phyloP scores from a whole-genome alignment of 92 coral and sea anemone genomes.

The Porites lobata region DNA sequence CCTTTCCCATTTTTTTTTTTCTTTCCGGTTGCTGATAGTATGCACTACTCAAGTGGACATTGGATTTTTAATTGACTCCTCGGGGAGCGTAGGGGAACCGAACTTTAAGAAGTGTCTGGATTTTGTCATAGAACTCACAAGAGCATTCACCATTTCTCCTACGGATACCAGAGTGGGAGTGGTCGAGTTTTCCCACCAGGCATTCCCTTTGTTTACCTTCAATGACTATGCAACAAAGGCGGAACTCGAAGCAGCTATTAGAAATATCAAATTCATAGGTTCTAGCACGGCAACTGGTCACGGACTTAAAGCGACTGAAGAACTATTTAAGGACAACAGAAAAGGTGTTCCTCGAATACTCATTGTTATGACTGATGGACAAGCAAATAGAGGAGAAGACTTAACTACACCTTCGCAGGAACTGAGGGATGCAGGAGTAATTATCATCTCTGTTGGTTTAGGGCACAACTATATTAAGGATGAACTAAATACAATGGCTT shows the following conservation, averaged over 20 bases:
- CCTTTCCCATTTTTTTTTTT: too few relatives aligned
- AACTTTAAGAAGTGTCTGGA: conserved; percentile 62
- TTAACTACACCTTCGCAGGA: conserved; percentile 73
- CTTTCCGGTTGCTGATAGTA: conserved; percentile 27
- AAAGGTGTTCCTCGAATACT: conserved; percentile 76
- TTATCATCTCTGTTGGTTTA: conserved; percentile 74
- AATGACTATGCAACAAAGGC: conserved; percentile 43
- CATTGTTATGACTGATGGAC: conserved; percentile 78
- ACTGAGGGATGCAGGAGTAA: conserved; percentile 68
- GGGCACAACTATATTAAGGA: conserved; percentile 63
- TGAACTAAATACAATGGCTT: conserved; percentile 76
- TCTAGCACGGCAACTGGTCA: conserved; percentile 69
- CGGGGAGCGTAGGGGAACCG: conserved; percentile 78
- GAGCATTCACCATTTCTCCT: conserved; percentile 58
- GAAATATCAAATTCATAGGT: conserved; percentile 56
- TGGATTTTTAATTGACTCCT: conserved; percentile 76
- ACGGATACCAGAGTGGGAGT: conserved; percentile 76
- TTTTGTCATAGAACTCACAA: conserved; percentile 57
- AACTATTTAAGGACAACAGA: conserved; percentile 73
- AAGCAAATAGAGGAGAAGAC: conserved; percentile 59
- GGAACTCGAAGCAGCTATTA: conserved; percentile 61
- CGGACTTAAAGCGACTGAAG: conserved; percentile 62
- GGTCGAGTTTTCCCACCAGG: conserved; percentile 59
- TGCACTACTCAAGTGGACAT: conserved; percentile 74
- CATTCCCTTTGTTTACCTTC: conserved; percentile 63